Evolutionary conservation across 2,113 vertebrate species (phyloP).

Genomic region (Vireo altiloquus): DNA sequence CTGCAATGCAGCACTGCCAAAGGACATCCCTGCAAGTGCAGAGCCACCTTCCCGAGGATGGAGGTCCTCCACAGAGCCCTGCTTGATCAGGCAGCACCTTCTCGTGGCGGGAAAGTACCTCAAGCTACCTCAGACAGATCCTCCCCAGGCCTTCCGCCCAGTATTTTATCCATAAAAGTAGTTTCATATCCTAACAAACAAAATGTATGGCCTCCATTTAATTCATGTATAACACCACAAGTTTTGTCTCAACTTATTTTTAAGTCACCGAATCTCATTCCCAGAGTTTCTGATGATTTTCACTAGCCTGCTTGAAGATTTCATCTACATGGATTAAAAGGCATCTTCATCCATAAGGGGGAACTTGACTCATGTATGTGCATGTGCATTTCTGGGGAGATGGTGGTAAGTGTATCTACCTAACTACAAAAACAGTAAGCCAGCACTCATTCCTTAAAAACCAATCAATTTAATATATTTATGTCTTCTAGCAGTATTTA

Average conservation of each 20-base stretch:
- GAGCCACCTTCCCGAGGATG: rapidly evolving
- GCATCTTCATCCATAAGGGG: not conserved
- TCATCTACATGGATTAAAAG: not conserved
- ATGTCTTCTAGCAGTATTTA: not conserved
- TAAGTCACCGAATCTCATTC: not conserved
- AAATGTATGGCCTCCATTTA: not conserved
- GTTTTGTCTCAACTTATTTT: not conserved
- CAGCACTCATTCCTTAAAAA: not conserved
- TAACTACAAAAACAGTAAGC: not conserved
- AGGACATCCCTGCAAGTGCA: not conserved
- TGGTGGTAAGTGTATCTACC: not conserved
- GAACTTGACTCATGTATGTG: rapidly evolving
- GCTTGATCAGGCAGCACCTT: not conserved
- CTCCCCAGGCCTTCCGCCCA: not conserved
- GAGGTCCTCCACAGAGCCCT: not conserved
- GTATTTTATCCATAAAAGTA: not conserved
- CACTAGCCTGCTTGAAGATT: not conserved
- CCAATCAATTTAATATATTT: not conserved
- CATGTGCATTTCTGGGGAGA: not conserved
- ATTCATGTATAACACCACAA: not conserved
- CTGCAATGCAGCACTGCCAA: not conserved
- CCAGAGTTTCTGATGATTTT: not conserved
- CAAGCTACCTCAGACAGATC: not conserved
- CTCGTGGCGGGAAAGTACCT: rapidly evolving
- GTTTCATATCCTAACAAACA: not conserved